phyloP scores from a whole-genome alignment of 2,797 vertebrate genomes.

The Pteropus rufus region DNA sequence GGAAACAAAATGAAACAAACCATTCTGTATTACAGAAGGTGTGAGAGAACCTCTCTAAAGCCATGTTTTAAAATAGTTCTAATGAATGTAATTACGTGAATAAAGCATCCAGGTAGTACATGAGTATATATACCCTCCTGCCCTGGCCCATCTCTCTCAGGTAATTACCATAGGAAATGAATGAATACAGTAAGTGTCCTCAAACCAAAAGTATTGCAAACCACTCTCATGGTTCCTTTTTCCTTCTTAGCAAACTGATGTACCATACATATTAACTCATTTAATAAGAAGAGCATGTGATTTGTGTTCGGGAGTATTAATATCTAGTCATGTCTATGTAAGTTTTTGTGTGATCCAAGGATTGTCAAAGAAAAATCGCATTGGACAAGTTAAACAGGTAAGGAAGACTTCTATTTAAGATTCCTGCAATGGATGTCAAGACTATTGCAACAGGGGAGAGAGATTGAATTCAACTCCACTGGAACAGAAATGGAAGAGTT shows the following conservation, averaged over 20 bases:
- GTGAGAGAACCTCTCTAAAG: conserved; percentile 36
- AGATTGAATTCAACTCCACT: not conserved
- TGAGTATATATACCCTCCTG: not conserved
- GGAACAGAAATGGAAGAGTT: not conserved
- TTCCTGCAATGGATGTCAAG: not conserved
- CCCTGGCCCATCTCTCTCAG: not conserved
- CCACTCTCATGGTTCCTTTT: not conserved
- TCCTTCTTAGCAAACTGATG: not conserved
- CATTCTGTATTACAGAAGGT: conserved; percentile 30
- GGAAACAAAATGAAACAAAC: conserved; percentile 55
- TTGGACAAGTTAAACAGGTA: not conserved
- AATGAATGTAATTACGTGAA: conserved; percentile 56
- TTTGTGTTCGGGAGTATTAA: not conserved
- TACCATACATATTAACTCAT: not conserved
- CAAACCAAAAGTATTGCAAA: not conserved
- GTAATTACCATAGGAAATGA: not conserved
- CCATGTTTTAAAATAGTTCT: conserved; percentile 61
- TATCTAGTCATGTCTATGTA: not conserved
- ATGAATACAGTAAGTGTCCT: not conserved
- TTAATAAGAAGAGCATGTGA: not conserved
- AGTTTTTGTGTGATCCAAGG: not conserved
- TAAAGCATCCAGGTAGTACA: not conserved
- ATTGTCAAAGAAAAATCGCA: not conserved
- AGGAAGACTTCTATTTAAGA: not conserved
- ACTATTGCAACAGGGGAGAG: not conserved